phyloP scores from a whole-genome alignment of 1,140 invertebrate species.

The Tachypleus tridentatus region DNA sequence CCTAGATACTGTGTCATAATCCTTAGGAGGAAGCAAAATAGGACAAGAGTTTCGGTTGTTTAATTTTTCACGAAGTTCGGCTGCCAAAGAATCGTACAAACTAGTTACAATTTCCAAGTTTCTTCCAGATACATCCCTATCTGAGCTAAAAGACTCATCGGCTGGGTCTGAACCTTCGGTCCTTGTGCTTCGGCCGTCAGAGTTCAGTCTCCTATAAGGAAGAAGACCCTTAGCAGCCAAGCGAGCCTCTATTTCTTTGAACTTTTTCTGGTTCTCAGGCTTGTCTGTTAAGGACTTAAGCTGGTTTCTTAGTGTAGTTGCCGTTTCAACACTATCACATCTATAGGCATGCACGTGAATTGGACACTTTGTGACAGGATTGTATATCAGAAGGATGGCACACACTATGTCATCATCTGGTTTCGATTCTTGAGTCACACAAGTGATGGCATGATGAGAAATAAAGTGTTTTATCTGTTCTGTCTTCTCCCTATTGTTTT shows the following conservation, averaged over 20 bases:
- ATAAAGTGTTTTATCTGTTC: slow-evolving; percentile 82
- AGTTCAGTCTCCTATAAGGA: slow-evolving; percentile 14
- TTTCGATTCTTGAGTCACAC: slow-evolving; percentile 51
- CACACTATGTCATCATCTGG: slow-evolving; percentile 73
- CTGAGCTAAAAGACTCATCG: slow-evolving; percentile 19
- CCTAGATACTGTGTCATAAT: slow-evolving; percentile 69
- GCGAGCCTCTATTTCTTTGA: slow-evolving; percentile 58
- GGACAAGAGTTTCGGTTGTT: slow-evolving; percentile 47
- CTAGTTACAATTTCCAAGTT: slow-evolving; percentile 34
- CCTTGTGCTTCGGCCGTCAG: slow-evolving; percentile 26
- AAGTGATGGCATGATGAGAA: slow-evolving; percentile 81
- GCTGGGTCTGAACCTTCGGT: slow-evolving; percentile 26
- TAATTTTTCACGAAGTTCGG: slow-evolving; percentile 76
- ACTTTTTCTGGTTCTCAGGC: slow-evolving; percentile 74
- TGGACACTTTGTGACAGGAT: slow-evolving; percentile 74
- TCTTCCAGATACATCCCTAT: too few species aligned
- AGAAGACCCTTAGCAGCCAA: slow-evolving; percentile 38
- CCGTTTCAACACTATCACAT: slow-evolving; percentile 88
- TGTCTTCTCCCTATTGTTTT: slow-evolving; percentile 23
- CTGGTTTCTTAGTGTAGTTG: slow-evolving; percentile 65
- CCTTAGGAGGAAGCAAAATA: slow-evolving; percentile 73
- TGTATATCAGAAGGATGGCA: slow-evolving; percentile 74
- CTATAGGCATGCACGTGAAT: slow-evolving; percentile 88
- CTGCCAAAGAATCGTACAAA: slow-evolving; percentile 80
- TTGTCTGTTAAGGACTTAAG: slow-evolving; percentile 64